These are phyloP conservation scores for Vulpes vulpes DNA, from an alignment of 2,113 vertebrate genomes.

Conservation along the genomic window DNA sequence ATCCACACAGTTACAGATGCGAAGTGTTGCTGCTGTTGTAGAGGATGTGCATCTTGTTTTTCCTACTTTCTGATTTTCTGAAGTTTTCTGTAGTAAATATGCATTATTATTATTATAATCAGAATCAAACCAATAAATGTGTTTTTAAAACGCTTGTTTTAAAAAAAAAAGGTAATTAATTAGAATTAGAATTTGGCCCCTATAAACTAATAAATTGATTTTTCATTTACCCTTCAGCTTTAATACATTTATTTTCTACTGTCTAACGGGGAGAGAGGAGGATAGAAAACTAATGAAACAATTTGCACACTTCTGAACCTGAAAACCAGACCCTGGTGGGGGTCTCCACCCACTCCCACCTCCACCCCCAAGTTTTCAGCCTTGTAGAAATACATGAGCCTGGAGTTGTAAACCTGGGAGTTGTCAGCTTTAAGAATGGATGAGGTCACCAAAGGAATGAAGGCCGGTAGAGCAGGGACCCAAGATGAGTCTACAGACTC, in stretches of 20 bases:
- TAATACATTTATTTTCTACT: background rate
- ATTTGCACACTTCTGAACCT: background rate
- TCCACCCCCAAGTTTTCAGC: background rate
- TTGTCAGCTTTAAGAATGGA: background rate
- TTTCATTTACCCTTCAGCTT: conserved; percentile 7
- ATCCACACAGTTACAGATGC: background rate
- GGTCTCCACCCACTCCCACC: background rate
- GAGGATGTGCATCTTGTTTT: background rate
- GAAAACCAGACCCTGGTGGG: background rate
- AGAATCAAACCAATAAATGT: background rate
- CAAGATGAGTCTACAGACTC: background rate
- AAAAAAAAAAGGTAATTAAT: background rate
- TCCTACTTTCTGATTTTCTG: background rate
- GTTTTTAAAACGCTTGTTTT: background rate
- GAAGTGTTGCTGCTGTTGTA: background rate
- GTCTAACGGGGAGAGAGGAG: background rate
- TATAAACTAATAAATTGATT: background rate
- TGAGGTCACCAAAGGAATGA: background rate
- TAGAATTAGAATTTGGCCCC: background rate
- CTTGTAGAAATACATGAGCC: background rate
- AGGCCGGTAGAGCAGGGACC: background rate
- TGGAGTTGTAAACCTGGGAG: background rate
- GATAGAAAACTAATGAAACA: background rate
- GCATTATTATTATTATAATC: conserved; percentile 29
- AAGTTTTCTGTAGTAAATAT: background rate